These are phyloP conservation scores for Trissolcus brochymenae DNA, from an alignment of 2,888 invertebrate species.

Conservation along the genomic window DNA sequence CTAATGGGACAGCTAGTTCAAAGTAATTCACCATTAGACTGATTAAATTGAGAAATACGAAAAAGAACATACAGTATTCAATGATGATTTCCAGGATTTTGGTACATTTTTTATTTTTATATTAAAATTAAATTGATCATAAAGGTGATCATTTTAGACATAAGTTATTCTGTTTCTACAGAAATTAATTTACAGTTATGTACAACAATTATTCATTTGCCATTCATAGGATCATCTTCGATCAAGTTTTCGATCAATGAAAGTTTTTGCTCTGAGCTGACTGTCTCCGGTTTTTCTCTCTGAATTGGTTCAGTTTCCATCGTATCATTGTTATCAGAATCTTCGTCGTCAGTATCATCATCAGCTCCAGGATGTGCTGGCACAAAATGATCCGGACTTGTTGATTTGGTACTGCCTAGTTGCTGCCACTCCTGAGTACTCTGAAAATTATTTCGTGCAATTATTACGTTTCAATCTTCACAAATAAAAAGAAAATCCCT, in stretches of 20 bases:
- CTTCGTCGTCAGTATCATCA: slow-evolving; percentile 81
- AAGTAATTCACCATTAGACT: no score
- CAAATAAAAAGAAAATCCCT: no score
- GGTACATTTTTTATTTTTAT: no score
- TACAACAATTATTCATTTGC: neutral
- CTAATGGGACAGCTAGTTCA: no score
- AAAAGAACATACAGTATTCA: no score
- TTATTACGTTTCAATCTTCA: neutral
- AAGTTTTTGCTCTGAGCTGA: neutral
- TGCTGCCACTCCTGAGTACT: slow-evolving; percentile 80
- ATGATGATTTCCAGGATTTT: no score
- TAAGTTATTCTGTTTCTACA: no score
- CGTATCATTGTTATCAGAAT: slow-evolving; percentile 72
- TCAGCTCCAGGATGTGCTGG: slow-evolving; percentile 84
- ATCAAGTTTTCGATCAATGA: neutral
- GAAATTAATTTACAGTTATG: no score
- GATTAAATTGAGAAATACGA: no score
- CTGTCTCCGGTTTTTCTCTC: no score
- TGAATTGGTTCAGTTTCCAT: neutral
- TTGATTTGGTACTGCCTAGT: slow-evolving; percentile 79
- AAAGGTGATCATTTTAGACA: no score
- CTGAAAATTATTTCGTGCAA: slow-evolving; percentile 62
- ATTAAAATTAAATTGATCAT: no score
- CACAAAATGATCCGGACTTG: slow-evolving; percentile 79
- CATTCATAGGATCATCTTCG: neutral